A percentile compares a stretch with the other conserved stretches of the same genome.
Conservation (phyloP, 2,888 invertebrate genomes). For the Hermodice carunculata region DNA sequence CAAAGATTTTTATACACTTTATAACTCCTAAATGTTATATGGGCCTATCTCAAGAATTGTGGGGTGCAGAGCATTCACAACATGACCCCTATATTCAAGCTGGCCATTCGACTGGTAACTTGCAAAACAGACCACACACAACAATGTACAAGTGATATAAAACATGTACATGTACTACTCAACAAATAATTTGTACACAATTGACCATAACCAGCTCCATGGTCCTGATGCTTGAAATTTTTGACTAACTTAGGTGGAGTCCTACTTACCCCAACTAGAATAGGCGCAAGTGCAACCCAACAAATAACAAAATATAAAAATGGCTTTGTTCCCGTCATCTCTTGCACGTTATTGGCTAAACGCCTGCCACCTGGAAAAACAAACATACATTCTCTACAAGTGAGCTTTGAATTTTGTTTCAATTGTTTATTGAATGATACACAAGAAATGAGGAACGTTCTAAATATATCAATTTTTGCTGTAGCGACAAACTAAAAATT, state of each 20-base stretch:
- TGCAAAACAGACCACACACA: constrained; percentile 11
- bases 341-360: constrained; percentile 85
- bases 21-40: no score
- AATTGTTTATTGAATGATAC: not conserved
- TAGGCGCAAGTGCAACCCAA: constrained; percentile 86
- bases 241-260: not conserved
- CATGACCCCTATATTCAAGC: no score
- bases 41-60: no score
- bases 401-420: not conserved
- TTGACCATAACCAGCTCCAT: not conserved
- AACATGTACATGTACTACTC: not conserved
- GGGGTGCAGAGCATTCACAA: no score
- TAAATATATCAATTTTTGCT: no score
- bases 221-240: not conserved
- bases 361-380: constrained; percentile 77
- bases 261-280: constrained; percentile 78
- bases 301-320: constrained; percentile 87
- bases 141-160: not conserved
- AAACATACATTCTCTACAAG: not conserved
- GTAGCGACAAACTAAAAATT: no score
- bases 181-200: not conserved
- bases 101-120: no score
- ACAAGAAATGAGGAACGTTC: not conserved
- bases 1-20: no score
- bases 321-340: constrained; percentile 88